Conservation (phyloP, 2,797 vertebrate species). For the Xenops minutus region DNA sequence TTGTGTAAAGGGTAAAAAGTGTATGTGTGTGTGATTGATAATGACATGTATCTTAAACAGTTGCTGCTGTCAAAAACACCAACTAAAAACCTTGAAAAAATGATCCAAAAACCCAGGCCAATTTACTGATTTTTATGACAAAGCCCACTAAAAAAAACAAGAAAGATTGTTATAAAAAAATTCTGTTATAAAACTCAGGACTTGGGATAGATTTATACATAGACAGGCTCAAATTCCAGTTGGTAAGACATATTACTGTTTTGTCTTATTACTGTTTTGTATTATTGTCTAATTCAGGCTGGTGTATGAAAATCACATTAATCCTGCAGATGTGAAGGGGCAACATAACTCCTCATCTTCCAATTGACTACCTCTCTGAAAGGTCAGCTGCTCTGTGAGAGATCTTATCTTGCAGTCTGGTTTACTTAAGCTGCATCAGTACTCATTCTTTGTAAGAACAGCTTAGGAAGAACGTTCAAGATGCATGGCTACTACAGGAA, state of each 20-base stretch:
- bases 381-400: background rate
- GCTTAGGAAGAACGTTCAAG: background rate
- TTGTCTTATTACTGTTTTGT: background rate
- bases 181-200: background rate
- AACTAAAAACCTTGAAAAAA: background rate
- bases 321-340: background rate
- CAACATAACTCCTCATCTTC: background rate
- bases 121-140: background rate
- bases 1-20: background rate
- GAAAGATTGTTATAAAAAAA: background rate
- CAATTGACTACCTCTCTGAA: background rate
- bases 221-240: background rate
- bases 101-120: background rate
- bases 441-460: background rate
- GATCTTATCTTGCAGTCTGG: accelerated
- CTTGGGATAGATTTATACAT: background rate
- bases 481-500: background rate
- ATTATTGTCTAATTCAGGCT: background rate
- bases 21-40: background rate
- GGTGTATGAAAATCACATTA: background rate
- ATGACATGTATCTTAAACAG: background rate
- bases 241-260: background rate
- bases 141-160: background rate
- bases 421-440: background rate
- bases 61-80: background rate